Base-by-base conservation (phyloP, 1,140 invertebrate genomes). In the Acarapis woodi region DNA sequence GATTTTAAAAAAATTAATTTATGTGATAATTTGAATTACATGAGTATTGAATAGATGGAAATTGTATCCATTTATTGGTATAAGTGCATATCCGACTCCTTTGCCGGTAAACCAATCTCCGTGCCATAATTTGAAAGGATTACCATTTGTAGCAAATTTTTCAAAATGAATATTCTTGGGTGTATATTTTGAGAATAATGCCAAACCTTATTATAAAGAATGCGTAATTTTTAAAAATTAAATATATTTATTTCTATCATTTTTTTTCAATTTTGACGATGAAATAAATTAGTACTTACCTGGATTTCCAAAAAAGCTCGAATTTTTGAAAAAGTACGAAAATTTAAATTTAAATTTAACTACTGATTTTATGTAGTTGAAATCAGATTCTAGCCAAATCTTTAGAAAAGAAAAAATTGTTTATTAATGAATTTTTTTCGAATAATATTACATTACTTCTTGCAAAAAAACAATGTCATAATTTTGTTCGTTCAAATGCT, bases 381-480 rank as follows among this genome's bases (percentile, higher is more conserved):
- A 44, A 23, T 44, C 43, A 15, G 40, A 35, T 37, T 38, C 20
- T 4, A 34, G 15, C 43, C 43, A 44, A 10, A 44, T 19, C 41
- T 42, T 14, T 14, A 33, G 4, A 25, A 32, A 15, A 6, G 12
- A 37, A 14, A 24, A 4, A 18, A 28, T 3, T 26, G 4, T n/a
- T 29, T 10, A 20, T 21, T 4, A 38, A 25, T 31, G 12, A 35
- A 18, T 4, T 25, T 6, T 25, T 18, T 28, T 3, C 29, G 6
- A 21, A 39, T 2, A 24, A 15, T 25, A 28, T 38, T 15, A 22
- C 22, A 23, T 3, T 42, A 42, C 38, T 26, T 44, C 43, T 39
- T 44, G 43, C 8, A 44, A 28, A 20, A 44, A 44, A 18, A 44
- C 43, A 32, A 44, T 30, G 26, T 44, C 43, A 36, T 42, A 44